Base-by-base conservation (phyloP, 64 coral and sea anemone species). In the Stichodactyla mertensii region DNA sequence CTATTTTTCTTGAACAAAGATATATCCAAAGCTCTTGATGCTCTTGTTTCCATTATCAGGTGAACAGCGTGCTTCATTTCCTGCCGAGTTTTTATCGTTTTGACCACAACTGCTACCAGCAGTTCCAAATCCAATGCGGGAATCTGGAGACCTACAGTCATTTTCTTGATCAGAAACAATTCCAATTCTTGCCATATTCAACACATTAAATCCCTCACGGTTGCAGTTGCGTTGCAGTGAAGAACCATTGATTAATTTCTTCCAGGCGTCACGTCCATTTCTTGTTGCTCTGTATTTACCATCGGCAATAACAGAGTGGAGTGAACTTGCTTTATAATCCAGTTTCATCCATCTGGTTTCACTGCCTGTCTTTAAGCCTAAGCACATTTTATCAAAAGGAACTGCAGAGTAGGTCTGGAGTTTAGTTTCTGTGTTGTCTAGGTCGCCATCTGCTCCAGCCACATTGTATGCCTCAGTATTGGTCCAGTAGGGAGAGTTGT, bases 391-490 rank as follows among this genome's bases (percentile, higher is more conserved):
- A 52, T 83, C 80, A 16, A 83, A 83, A 12, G 80, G 80, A 24
- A 83, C 52, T n/a, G 51, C 20, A 5, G 23, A 83, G 55, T 83
- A 83, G 15, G 28, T 83, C 9, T 24, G 55, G 20, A 83, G 27
- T 52, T 83, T 83, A 45, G 80, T 83, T 57, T 83, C 80, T 16
- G 22, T 22, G 27, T 57, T 57, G 51, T 83, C 80, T 14, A 83
- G 52, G 52, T 52, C 80, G 3, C 23, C 51, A 36, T 55, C 14
- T 52, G 23, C 80, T 12, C 23, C 51, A 36, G 51, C 80, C 51
- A 57, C 6, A 45, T 83, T 83, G 55, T 83, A 83, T 26, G 10
- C 27, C 9, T 55, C 51, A 24, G 51, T 54, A 22, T 83, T 57
- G 15, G 80, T 12, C 80, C 80, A 83, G 51, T 52, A 83, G 4